phyloP scores from a whole-genome alignment of 2,113 vertebrate genomes.

The Colius striatus region DNA sequence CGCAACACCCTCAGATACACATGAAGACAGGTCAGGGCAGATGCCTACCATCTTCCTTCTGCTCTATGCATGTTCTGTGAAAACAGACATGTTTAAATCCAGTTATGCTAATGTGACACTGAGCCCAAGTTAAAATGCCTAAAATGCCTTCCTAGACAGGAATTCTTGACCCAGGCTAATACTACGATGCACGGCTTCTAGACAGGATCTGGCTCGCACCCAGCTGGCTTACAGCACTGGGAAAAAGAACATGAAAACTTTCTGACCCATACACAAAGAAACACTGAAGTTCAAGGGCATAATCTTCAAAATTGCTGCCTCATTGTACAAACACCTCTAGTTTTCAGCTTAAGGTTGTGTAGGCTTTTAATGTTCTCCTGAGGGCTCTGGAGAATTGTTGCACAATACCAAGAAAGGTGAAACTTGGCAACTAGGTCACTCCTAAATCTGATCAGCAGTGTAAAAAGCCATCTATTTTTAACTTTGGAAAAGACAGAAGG shows the following conservation, averaged over 20 bases:
- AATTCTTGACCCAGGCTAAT: constrained; percentile 14
- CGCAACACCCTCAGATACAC: not conserved
- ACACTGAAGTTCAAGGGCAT: constrained; percentile 1
- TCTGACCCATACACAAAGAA: constrained; percentile 21
- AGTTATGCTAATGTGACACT: not conserved
- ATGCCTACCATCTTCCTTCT: not conserved
- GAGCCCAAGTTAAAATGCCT: not conserved
- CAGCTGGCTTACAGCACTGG: constrained; percentile 20
- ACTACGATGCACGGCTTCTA: not conserved
- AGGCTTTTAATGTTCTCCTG: constrained; percentile 23
- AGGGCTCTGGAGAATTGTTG: constrained; percentile 14
- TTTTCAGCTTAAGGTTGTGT: constrained; percentile 38
- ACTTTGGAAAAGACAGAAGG: not conserved
- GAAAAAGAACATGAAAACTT: constrained; percentile 5
- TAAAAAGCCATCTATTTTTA: not conserved
- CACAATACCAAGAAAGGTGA: not conserved
- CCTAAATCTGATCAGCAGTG: not conserved
- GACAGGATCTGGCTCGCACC: not conserved
- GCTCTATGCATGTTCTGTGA: accelerated
- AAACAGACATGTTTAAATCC: not conserved
- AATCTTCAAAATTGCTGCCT: constrained; percentile 50
- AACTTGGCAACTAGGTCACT: not conserved
- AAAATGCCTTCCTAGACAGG: not conserved
- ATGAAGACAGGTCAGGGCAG: not conserved
- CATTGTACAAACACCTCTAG: constrained; percentile 10